phyloP scores from a whole-genome alignment of 2,797 vertebrate genomes.

The Apodemus agrarius region DNA sequence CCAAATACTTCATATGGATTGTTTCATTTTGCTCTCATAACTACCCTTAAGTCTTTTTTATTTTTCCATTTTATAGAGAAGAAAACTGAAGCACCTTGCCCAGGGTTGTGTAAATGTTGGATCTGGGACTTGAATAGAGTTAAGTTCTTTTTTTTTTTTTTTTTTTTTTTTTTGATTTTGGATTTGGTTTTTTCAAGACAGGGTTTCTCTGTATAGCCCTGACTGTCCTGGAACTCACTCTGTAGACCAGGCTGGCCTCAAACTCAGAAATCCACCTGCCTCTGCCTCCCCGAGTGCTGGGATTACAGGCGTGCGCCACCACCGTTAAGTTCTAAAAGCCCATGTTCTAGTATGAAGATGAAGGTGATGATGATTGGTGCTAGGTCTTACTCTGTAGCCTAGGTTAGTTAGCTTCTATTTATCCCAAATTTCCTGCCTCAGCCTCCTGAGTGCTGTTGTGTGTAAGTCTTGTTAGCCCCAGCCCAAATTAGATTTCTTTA shows the following conservation, averaged over 20 bases:
- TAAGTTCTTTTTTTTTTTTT: no score
- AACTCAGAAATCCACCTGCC: no score
- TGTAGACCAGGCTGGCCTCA: no score
- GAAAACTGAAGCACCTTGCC: constrained; percentile 25
- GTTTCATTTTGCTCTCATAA: not conserved
- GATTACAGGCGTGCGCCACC: no score
- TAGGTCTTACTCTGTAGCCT: not conserved
- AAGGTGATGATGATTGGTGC: not conserved
- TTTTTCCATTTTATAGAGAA: constrained; percentile 55
- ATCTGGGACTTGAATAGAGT: constrained; percentile 25
- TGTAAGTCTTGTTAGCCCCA: not conserved
- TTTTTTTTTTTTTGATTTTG: no score
- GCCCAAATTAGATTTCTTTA: not conserved
- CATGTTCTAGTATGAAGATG: not conserved
- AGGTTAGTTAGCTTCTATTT: not conserved
- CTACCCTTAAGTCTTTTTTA: constrained; percentile 7
- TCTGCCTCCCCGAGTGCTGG: no score
- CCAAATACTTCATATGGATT: not conserved
- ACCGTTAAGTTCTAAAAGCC: no score
- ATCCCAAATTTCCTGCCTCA: not conserved
- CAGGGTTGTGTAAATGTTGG: not conserved
- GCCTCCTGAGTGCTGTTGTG: not conserved
- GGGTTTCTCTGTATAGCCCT: no score
- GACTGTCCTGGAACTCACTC: no score
- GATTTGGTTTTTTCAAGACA: no score